phyloP scores from a whole-genome alignment of 2,797 vertebrate species.

The Vultur gryphus region DNA sequence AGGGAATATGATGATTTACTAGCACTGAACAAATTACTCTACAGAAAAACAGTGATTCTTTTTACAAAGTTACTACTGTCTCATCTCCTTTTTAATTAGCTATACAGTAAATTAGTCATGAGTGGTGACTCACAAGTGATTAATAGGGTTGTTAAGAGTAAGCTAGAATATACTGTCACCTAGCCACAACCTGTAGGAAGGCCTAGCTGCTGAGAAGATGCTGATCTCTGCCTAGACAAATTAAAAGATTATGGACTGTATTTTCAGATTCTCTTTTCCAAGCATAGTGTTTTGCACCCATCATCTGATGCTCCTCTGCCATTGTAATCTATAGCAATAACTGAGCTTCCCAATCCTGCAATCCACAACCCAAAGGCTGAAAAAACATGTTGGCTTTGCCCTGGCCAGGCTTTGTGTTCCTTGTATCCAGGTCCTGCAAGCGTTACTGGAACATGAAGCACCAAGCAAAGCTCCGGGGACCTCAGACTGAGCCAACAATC shows the following conservation, averaged over 20 bases:
- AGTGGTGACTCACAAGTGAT: not conserved
- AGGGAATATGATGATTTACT: not conserved
- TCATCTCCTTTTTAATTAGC: not conserved
- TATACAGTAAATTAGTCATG: not conserved
- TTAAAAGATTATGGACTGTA: not conserved
- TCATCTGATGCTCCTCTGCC: not conserved
- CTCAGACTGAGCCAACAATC: not conserved
- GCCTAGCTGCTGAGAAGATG: not conserved
- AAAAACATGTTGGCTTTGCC: not conserved
- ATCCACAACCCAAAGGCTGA: not conserved
- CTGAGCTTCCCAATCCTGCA: not conserved
- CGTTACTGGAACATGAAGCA: not conserved
- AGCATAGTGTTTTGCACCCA: not conserved
- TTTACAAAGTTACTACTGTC: not conserved
- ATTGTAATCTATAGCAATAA: fast-evolving
- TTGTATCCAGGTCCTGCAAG: not conserved
- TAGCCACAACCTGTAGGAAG: not conserved
- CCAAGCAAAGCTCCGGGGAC: not conserved
- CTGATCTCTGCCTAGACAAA: not conserved
- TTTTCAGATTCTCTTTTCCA: not conserved
- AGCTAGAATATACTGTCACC: not conserved
- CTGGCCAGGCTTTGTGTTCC: not conserved
- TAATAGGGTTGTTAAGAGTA: not conserved
- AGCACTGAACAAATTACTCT: not conserved
- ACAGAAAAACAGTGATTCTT: not conserved